phyloP scores from a whole-genome alignment of 2,888 invertebrate genomes.

The Diarsia rubi region DNA sequence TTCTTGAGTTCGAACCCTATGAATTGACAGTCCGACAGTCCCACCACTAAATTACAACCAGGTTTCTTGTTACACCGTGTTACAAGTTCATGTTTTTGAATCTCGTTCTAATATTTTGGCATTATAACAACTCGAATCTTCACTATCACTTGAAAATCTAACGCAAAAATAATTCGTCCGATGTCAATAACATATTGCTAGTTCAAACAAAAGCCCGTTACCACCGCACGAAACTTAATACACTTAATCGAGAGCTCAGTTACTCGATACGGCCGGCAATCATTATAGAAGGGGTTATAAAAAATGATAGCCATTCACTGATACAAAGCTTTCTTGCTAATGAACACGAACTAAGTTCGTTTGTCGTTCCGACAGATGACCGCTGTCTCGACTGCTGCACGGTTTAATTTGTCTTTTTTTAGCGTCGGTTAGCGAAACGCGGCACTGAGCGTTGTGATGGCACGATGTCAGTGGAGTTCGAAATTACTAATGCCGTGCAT shows the following conservation, averaged over 20 bases:
- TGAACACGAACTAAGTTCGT: conserved; percentile 65
- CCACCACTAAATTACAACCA: no score
- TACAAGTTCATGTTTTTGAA: background rate
- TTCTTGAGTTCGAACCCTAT: no score
- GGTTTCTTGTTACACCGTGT: background rate
- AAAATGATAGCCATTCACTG: conserved; percentile 64
- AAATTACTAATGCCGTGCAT: background rate
- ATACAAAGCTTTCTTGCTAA: conserved; percentile 65
- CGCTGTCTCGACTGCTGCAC: conserved; percentile 50
- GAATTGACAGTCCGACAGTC: no score
- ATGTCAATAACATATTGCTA: conserved; percentile 33
- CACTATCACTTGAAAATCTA: conserved; percentile 6
- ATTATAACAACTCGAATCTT: background rate
- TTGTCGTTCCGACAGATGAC: conserved; percentile 61
- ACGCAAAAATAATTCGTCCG: conserved; percentile 28
- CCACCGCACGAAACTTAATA: conserved; percentile 50
- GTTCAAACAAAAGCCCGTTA: conserved; percentile 51
- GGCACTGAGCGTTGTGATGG: conserved; percentile 38
- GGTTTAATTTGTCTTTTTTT: conserved; percentile 53
- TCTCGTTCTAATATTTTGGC: background rate
- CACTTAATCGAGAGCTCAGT: conserved; percentile 54
- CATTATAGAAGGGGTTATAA: conserved; percentile 57
- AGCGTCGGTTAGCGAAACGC: conserved; percentile 29
- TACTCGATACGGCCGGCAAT: conserved; percentile 53
- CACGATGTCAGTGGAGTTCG: conserved; percentile 12